Conservation (phyloP, 2,797 vertebrate species). For the Menidia menidia region DNA sequence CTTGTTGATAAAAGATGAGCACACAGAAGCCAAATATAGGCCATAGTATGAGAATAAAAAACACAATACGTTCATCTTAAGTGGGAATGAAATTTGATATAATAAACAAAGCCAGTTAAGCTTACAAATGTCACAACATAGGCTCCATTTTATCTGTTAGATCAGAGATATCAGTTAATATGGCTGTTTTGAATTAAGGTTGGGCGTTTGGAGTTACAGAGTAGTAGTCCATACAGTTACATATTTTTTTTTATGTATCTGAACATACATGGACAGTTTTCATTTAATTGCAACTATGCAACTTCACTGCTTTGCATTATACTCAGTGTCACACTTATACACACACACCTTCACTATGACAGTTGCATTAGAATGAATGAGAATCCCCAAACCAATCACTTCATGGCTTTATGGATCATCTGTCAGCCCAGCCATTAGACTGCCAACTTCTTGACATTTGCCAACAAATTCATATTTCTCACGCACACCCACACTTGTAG, state of each 20-base stretch:
- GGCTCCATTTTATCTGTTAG: too few relatives aligned
- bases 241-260: not conserved
- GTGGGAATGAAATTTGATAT: too few relatives aligned
- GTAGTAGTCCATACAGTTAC: not conserved
- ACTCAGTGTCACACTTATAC: slow-evolving; percentile 9
- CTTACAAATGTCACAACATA: too few relatives aligned
- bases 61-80: too few relatives aligned
- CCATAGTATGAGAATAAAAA: too few relatives aligned
- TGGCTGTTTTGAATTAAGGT: too few relatives aligned
- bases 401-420: slow-evolving; percentile 77
- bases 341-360: slow-evolving; percentile 47
- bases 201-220: too few relatives aligned
- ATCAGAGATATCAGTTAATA: too few relatives aligned
- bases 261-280: slow-evolving; percentile 1
- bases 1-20: too few relatives aligned
- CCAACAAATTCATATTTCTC: slow-evolving; percentile 80
- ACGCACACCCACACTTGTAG: slow-evolving; percentile 46
- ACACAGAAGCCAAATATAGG: too few relatives aligned
- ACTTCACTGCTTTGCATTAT: slow-evolving; percentile 8
- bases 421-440: slow-evolving; percentile 76
- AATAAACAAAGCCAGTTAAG: too few relatives aligned
- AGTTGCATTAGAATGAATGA: slow-evolving; percentile 74
- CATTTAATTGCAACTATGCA: slow-evolving; percentile 37
- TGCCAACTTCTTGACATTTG: slow-evolving; percentile 83
- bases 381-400: slow-evolving; percentile 76